A percentile compares a stretch with the other conserved stretches of the same genome.
Evolutionary conservation across 1,140 invertebrate species (phyloP).

Genomic region (Radopholus similis): DNA sequence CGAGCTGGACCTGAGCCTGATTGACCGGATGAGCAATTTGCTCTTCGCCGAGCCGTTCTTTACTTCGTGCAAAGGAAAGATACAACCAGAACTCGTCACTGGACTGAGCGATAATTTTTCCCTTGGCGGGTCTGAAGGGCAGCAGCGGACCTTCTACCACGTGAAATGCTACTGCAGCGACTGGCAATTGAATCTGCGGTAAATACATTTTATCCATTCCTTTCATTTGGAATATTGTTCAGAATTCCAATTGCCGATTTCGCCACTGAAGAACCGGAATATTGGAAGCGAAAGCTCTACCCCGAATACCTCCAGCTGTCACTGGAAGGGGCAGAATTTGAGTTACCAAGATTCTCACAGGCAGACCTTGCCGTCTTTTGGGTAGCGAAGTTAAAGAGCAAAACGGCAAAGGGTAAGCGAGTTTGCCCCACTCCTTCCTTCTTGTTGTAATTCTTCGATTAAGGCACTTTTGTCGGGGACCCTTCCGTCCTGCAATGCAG

Average conservation of each 20-base stretch:
- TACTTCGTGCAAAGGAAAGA: not conserved
- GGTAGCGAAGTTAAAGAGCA: slow-evolving; percentile 27
- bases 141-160: slow-evolving; percentile 25
- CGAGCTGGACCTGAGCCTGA: slow-evolving; percentile 37
- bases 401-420: slow-evolving; percentile 26
- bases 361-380: slow-evolving; percentile 17
- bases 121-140: not conserved
- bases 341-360: slow-evolving; percentile 37
- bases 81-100: not conserved
- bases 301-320: slow-evolving; percentile 25
- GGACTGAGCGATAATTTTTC: slow-evolving; percentile 29
- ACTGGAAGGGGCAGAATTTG: slow-evolving; percentile 19
- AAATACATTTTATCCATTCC: not conserved
- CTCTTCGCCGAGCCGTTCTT: slow-evolving; percentile 26
- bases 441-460: slow-evolving; percentile 12
- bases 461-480: slow-evolving; percentile 39
- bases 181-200: slow-evolving; percentile 38
- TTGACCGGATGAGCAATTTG: slow-evolving; percentile 34
- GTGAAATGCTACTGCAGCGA: slow-evolving; percentile 31
- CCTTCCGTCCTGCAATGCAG: slow-evolving; percentile 17
- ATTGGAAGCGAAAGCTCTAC: slow-evolving; percentile 13
- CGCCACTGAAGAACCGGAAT: not conserved
- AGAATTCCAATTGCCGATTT: slow-evolving; percentile 40
- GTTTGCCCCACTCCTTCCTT: not conserved
- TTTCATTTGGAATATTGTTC: not conserved